A percentile compares a stretch with the other conserved stretches of the same genome.
phyloP scores from a whole-genome alignment of 1,140 invertebrate species.

The Drosophila melanica region DNA sequence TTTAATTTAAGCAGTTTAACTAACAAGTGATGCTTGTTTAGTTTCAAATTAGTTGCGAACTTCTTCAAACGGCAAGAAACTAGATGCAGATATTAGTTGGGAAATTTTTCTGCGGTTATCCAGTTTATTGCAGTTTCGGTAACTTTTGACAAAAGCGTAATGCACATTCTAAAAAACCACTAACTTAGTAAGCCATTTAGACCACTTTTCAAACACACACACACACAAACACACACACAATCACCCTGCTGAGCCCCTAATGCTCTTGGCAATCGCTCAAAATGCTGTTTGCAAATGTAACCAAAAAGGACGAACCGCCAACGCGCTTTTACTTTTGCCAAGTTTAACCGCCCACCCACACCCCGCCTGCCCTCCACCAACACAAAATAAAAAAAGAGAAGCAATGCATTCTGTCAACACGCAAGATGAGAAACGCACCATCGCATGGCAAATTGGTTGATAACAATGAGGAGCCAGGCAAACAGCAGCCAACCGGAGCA shows the following conservation, averaged over 20 bases:
- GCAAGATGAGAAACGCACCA: constrained; percentile 27
- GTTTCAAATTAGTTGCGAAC: background rate
- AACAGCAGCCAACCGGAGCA: constrained; percentile 27
- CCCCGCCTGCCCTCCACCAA: too few species aligned
- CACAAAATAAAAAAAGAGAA: too few species aligned
- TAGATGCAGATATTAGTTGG: background rate
- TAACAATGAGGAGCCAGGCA: constrained; percentile 57
- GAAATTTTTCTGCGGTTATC: background rate
- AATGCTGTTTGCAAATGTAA: constrained; percentile 69
- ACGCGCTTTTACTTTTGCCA: constrained; percentile 30
- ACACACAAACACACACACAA: constrained; percentile 2
- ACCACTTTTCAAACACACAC: constrained; percentile 14
- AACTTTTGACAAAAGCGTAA: constrained; percentile 29
- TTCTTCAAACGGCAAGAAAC: constrained; percentile 3
- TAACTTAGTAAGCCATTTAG: constrained; percentile 32
- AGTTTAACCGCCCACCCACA: constrained; percentile 17
- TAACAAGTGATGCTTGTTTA: too few species aligned
- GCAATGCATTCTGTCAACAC: constrained; percentile 1
- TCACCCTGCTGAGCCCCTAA: constrained; percentile 15
- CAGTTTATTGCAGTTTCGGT: constrained; percentile 21
- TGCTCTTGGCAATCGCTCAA: constrained; percentile 60
- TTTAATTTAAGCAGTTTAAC: too few species aligned
- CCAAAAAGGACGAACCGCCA: constrained; percentile 57
- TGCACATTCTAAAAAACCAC: constrained; percentile 16
- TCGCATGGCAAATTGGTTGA: constrained; percentile 67